Conservation (phyloP, 2,888 invertebrate species). For the Imbricaverruca yamaguchii region DNA sequence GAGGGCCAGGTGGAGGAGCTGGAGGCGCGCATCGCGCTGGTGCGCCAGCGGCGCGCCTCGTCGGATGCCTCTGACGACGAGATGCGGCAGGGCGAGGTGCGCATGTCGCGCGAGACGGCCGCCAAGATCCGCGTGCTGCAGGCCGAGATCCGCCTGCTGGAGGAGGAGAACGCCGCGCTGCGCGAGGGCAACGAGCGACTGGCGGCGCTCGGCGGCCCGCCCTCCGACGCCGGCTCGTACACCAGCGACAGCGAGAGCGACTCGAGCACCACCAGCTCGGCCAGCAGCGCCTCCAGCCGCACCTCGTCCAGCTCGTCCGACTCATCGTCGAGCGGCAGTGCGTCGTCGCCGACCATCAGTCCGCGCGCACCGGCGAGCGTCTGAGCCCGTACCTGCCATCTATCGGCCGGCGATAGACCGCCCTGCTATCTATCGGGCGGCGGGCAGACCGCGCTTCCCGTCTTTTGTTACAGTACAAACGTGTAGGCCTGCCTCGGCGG, state of each 20-base stretch:
- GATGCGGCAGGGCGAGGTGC: constrained; percentile 9
- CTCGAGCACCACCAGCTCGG: neutral
- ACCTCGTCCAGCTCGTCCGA: constrained; percentile 8
- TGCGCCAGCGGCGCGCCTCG: neutral
- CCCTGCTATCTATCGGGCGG: too few species aligned
- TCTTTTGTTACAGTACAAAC: too few species aligned
- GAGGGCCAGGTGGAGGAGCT: neutral
- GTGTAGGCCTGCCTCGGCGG: too few species aligned
- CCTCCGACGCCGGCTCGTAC: neutral
- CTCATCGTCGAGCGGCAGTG: neutral
- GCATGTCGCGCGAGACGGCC: constrained; percentile 10
- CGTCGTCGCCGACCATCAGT: neutral
- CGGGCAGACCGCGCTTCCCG: too few species aligned
- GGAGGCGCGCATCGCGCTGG: neutral
- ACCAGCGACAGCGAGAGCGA: constrained; percentile 15
- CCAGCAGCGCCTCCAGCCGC: neutral
- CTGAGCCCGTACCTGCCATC: neutral
- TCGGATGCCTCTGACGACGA: neutral
- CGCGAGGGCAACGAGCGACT: neutral
- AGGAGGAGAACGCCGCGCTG: constrained; percentile 17
- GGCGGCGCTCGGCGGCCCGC: neutral
- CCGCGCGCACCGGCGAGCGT: neutral
- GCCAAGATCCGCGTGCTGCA: constrained; percentile 16
- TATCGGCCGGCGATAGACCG: too few species aligned
- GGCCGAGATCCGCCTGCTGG: constrained; percentile 7